These are phyloP conservation scores for Stichopus horrens DNA, from an alignment of 53 echinoderm and acorn worm species.

Conservation along the genomic window DNA sequence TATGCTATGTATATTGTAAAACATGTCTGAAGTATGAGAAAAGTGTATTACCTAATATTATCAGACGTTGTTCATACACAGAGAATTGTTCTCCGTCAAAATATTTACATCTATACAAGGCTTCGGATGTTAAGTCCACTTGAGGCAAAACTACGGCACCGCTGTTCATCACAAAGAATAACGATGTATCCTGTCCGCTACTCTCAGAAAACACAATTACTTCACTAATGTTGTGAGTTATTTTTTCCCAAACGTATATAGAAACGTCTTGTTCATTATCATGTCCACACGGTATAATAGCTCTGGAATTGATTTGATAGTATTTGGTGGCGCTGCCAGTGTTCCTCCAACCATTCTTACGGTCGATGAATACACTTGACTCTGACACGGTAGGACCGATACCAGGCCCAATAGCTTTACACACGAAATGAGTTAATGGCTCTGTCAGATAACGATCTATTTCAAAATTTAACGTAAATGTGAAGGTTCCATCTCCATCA, in stretches of 20 bases:
- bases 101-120: background rate
- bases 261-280: background rate
- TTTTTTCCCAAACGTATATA: background rate
- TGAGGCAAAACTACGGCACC: background rate
- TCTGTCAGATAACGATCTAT: background rate
- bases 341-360: background rate
- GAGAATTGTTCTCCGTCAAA: background rate
- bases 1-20: no score
- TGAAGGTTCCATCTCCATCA: background rate
- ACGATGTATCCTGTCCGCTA: background rate
- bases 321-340: background rate
- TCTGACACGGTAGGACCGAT: background rate
- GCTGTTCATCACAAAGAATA: background rate
- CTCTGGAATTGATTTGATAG: background rate
- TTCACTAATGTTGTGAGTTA: background rate
- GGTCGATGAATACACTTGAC: conserved; percentile 13
- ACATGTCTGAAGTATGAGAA: no score
- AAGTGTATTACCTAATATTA: background rate
- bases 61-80: background rate
- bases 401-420: background rate
- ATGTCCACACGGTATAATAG: background rate
- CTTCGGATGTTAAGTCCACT: background rate
- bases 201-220: background rate
- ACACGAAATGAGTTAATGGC: conserved; percentile 2
- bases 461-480: background rate